Evolutionary conservation across 1,140 invertebrate species (phyloP).

Genomic region (Odontomachus brunneus): DNA sequence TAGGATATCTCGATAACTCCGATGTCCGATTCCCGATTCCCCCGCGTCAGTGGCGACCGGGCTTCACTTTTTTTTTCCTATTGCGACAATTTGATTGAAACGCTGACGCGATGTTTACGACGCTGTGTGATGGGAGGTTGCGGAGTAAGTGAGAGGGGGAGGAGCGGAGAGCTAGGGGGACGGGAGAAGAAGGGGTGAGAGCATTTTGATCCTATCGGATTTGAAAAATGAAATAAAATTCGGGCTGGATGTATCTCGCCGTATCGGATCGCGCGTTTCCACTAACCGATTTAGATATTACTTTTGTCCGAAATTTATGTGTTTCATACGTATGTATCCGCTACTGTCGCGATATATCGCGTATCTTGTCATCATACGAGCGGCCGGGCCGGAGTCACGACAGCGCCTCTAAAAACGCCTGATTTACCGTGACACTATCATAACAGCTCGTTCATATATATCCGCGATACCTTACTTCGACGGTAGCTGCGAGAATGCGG

Average conservation of each 20-base stretch:
- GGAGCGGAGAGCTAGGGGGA: no score
- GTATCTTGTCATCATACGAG: slow-evolving; percentile 39
- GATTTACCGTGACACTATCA: slow-evolving; percentile 8
- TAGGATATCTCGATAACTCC: slow-evolving; percentile 60
- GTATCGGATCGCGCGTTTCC: slow-evolving; percentile 49
- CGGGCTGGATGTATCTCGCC: slow-evolving; percentile 34
- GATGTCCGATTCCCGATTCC: slow-evolving; percentile 24
- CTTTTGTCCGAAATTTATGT: slow-evolving; percentile 55
- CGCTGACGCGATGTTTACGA: slow-evolving; percentile 59
- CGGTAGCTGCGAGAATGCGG: not conserved
- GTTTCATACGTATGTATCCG: slow-evolving; percentile 52
- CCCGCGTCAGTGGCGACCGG: slow-evolving; percentile 15
- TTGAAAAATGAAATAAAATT: slow-evolving; percentile 60
- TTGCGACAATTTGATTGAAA: slow-evolving; percentile 59
- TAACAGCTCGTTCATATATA: not conserved
- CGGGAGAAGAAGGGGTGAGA: not conserved
- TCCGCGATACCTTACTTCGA: not conserved
- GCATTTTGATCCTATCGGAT: slow-evolving; percentile 54
- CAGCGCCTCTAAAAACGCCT: not conserved
- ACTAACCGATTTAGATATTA: slow-evolving; percentile 59
- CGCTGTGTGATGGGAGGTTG: slow-evolving; percentile 42
- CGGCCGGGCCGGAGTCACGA: slow-evolving; percentile 14
- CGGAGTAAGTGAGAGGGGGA: no score
- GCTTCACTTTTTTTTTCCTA: slow-evolving; percentile 51
- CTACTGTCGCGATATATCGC: slow-evolving; percentile 29